Conservation (phyloP, 1,140 invertebrate genomes). For the Drosophila navojoa region DNA sequence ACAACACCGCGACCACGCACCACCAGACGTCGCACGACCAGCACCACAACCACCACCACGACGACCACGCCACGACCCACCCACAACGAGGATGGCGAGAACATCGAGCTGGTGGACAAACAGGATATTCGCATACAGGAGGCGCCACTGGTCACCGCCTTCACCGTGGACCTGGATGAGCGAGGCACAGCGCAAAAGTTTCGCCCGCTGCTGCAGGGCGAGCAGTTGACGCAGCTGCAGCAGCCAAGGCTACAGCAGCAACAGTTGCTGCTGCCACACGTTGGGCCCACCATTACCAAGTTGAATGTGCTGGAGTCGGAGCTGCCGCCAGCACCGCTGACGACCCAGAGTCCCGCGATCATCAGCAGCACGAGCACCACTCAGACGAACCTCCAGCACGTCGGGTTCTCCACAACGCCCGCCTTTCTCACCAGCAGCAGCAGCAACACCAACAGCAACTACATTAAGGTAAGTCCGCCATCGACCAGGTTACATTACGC, state of each 20-base stretch:
- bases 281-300: slow-evolving; percentile 78
- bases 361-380: slow-evolving; percentile 53
- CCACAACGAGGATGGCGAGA: slow-evolving; percentile 87
- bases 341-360: slow-evolving; percentile 61
- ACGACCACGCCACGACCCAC: slow-evolving; percentile 86
- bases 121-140: slow-evolving; percentile 91
- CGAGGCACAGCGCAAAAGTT: slow-evolving; percentile 90
- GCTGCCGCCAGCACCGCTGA: slow-evolving; percentile 48
- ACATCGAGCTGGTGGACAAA: slow-evolving; percentile 87
- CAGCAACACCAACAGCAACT: slow-evolving; percentile 57
- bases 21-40: slow-evolving; percentile 85
- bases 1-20: slow-evolving; percentile 84
- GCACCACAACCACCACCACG: slow-evolving; percentile 84
- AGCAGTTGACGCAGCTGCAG: slow-evolving; percentile 49
- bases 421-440: slow-evolving; percentile 52
- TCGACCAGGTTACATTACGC: background rate
- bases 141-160: slow-evolving; percentile 91
- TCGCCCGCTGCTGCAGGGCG: slow-evolving; percentile 87
- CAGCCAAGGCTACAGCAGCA: slow-evolving; percentile 25
- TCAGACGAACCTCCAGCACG: slow-evolving; percentile 39
- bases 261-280: slow-evolving; percentile 47
- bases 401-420: slow-evolving; percentile 60
- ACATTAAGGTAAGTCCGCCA: slow-evolving; percentile 56
- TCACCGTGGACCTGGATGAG: slow-evolving; percentile 92
- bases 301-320: slow-evolving; percentile 72